Evolutionary conservation across 2,888 invertebrate species (phyloP).

Genomic region (Villa cingulata): DNA sequence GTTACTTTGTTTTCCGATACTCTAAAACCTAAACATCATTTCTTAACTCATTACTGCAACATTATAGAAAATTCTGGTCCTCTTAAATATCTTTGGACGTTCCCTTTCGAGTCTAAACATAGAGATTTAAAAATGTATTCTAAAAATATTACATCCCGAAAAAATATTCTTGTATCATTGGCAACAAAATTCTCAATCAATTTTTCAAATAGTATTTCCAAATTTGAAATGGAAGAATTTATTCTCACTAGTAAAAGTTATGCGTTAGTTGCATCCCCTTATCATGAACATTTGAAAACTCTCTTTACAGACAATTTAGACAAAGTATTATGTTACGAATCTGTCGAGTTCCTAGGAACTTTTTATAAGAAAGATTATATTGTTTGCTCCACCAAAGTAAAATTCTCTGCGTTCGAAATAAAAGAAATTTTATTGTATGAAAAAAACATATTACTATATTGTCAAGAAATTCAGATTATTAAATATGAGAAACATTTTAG

Average conservation of each 20-base stretch:
- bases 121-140: neutral
- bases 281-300: neutral
- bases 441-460: neutral
- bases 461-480: neutral
- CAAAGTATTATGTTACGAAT: neutral
- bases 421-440: neutral
- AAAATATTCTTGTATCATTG: neutral
- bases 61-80: constrained; percentile 1
- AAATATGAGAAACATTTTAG: neutral
- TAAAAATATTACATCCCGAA: neutral
- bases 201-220: neutral
- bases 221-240: neutral
- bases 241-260: neutral
- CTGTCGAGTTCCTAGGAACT: neutral
- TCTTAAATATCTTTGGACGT: neutral
- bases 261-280: neutral
- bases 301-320: neutral
- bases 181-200: neutral
- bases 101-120: constrained; percentile 1
- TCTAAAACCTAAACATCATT: neutral
- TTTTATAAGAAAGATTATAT: neutral
- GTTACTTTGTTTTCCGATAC: neutral
- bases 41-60: neutral
- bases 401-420: neutral
- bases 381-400: neutral